Percentiles rank a stretch among this genome's conserved stretches.
These are phyloP conservation scores for Cynopterus sphinx DNA, from an alignment of 2,797 vertebrate species.

Conservation along the genomic window DNA sequence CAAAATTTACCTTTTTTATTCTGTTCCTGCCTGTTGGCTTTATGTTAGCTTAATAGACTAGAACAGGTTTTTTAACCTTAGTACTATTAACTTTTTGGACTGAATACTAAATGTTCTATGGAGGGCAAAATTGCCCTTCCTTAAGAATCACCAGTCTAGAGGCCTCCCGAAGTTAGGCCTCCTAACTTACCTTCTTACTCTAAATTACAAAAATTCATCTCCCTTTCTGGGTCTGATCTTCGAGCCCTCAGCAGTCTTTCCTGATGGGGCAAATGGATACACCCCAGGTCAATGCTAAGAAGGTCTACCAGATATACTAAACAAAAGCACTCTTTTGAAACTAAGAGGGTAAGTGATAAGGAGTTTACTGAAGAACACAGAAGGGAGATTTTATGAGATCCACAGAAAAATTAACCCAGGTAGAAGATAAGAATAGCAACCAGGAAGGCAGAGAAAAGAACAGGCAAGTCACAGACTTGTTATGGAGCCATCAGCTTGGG, in stretches of 20 bases:
- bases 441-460: neutral
- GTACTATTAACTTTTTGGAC: neutral
- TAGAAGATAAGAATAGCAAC: neutral
- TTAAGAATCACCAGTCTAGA: neutral
- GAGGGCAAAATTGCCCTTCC: neutral
- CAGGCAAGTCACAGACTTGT: rapidly evolving
- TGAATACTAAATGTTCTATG: neutral
- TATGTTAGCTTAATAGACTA: neutral
- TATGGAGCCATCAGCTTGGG: neutral
- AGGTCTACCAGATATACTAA: neutral
- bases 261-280: neutral
- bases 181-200: neutral
- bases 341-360: neutral
- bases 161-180: neutral
- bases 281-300: neutral
- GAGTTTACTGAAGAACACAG: neutral
- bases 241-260: neutral
- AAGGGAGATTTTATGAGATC: neutral
- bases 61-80: neutral
- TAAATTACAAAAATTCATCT: neutral
- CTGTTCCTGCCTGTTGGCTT: neutral
- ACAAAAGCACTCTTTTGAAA: neutral
- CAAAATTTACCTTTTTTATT: neutral
- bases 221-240: neutral
- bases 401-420: neutral